Base-by-base conservation (phyloP, 2,888 invertebrate species). In the Tribolium freemani region DNA sequence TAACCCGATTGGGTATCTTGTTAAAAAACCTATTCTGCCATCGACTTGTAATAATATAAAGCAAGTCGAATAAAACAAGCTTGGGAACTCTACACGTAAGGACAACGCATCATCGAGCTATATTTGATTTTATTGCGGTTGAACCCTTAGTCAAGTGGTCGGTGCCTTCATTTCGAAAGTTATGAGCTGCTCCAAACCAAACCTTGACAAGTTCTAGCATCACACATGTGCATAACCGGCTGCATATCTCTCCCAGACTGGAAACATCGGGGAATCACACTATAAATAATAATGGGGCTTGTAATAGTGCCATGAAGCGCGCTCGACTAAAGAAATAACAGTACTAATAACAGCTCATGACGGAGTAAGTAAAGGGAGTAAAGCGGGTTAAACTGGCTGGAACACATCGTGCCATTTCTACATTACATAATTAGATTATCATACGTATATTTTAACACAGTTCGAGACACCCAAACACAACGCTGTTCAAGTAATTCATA, bases 301-400 rank as follows among this genome's bases (percentile, higher is more conserved):
- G 38, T 38, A 38, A 38, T 38, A n/a, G 38, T 3, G 48, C 48
- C 6, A 48, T 11, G 11, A 11, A 48, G 10, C 11, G 10, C 10
- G 10, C 13, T 48, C 6, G 10, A 58, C 44, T 58, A 45, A 45
- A 58, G 58, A 58, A 58, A 58, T 58, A 58, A 58, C 58, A 46
- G 20, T 58, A 58, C 20, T 58, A 58, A 58, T 58, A 58, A 58
- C 21, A 31, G 30, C 26, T 54, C 21, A 21, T 54, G 20, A 54
- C 11, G 10, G 30, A 56, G 54, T 31, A 48, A 48, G 16, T 48
- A 56, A 31, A 56, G 21, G 58, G 46, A 20, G 4, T 3, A 20
- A 44, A 58, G 45, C 46, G 46, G 44, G 58, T 45, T 44, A 58
- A 58, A 58, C 58, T n/a, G 46, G 44, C 13, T 58, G 58, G 9